Evolutionary conservation across 2,113 vertebrate species (phyloP).

Genomic region (Sylvia atricapilla): DNA sequence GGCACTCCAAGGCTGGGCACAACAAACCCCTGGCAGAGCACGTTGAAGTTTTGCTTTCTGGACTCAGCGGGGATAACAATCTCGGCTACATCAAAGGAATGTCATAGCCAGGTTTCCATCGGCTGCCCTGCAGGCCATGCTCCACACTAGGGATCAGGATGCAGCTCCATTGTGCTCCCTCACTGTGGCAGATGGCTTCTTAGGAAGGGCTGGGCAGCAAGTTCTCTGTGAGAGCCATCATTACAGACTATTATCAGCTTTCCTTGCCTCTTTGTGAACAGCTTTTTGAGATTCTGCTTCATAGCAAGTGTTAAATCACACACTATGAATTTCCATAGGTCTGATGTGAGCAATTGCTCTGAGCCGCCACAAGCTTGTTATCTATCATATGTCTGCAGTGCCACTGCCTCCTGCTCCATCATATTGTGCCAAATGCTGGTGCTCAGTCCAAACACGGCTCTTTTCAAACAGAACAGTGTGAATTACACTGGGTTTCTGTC

Average conservation of each 20-base stretch:
- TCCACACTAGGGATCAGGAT: neutral
- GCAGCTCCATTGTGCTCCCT: neutral
- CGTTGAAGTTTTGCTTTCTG: neutral
- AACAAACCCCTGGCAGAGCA: neutral
- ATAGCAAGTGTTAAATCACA: slow-evolving; percentile 13
- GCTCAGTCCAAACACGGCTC: neutral
- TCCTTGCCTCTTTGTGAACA: neutral
- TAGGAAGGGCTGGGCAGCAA: neutral
- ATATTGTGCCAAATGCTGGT: neutral
- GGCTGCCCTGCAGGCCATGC: neutral
- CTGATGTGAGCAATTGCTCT: neutral
- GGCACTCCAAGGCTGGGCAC: neutral
- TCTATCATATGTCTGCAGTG: neutral
- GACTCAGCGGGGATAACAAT: neutral
- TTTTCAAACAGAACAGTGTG: neutral
- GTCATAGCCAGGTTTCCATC: neutral
- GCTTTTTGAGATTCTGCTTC: slow-evolving; percentile 15
- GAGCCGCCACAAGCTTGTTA: neutral
- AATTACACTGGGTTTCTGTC: neutral
- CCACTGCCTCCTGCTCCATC: neutral
- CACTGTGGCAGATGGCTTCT: neutral
- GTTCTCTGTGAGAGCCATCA: neutral
- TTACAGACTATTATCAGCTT: neutral
- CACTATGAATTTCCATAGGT: neutral
- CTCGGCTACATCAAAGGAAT: neutral